phyloP scores from a whole-genome alignment of 2,888 invertebrate species.

The Rutpela maculata region DNA sequence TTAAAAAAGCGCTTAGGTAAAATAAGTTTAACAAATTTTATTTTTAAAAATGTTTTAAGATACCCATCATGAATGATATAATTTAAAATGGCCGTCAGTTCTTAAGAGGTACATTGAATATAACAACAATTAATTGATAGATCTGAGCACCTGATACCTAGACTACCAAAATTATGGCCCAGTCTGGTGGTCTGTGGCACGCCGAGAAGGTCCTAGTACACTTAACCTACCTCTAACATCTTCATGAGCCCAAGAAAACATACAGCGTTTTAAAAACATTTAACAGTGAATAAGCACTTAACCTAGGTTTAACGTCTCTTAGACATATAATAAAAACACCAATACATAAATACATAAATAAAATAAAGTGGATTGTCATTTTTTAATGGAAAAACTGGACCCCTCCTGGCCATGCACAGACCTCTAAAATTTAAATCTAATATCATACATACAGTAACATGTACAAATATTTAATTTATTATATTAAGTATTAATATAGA shows the following conservation, averaged over 20 bases:
- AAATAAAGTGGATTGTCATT: slow-evolving; percentile 73
- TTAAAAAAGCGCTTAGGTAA: slow-evolving; percentile 48
- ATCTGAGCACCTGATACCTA: slow-evolving; percentile 72
- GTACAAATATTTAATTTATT: slow-evolving; percentile 72
- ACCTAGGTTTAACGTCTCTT: slow-evolving; percentile 69
- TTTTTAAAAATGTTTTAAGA: slow-evolving; percentile 34
- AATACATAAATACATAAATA: slow-evolving; percentile 69
- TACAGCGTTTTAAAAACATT: slow-evolving; percentile 64
- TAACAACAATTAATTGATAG: slow-evolving; percentile 72
- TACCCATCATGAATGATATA: slow-evolving; percentile 46
- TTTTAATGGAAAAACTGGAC: slow-evolving; percentile 66
- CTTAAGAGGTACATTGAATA: slow-evolving; percentile 69
- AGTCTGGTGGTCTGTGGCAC: slow-evolving; percentile 65
- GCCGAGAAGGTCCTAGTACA: slow-evolving; percentile 60
- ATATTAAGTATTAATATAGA: slow-evolving; percentile 72
- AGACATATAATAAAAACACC: slow-evolving; percentile 70
- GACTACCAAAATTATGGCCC: slow-evolving; percentile 70
- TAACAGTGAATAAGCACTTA: slow-evolving; percentile 60
- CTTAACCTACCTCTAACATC: slow-evolving; percentile 58
- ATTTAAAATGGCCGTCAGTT: slow-evolving; percentile 67
- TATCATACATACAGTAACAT: slow-evolving; percentile 72
- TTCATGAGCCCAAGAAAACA: slow-evolving; percentile 63
- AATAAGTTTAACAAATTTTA: slow-evolving; percentile 39
- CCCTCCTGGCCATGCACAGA: slow-evolving; percentile 59
- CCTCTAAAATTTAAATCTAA: slow-evolving; percentile 63